phyloP scores from a whole-genome alignment of 2,797 vertebrate species.

The Tapirus indicus region DNA sequence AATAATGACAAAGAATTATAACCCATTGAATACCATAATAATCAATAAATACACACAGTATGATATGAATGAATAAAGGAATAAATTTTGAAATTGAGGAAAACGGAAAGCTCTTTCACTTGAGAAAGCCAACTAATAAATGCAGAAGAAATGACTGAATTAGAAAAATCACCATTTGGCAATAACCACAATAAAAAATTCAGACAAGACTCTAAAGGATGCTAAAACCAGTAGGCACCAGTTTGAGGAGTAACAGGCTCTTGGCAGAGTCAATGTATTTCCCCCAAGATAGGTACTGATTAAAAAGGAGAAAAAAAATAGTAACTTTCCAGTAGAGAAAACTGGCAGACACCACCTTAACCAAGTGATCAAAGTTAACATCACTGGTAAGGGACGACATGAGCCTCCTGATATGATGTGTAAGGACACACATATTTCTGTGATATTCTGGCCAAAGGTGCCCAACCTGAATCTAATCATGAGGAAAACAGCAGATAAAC shows the following conservation, averaged over 20 bases:
- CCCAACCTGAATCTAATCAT: neutral
- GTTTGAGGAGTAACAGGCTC: neutral
- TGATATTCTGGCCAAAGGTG: neutral
- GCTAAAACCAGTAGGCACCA: neutral
- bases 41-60: neutral
- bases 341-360: neutral
- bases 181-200: neutral
- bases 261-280: neutral
- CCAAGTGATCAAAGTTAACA: neutral
- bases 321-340: neutral
- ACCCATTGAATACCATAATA: neutral
- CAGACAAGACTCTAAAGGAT: neutral
- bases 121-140: neutral
- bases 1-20: neutral
- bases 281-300: neutral
- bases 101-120: neutral
- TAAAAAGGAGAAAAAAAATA: neutral
- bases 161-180: neutral
- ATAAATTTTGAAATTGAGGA: neutral
- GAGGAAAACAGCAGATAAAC: neutral
- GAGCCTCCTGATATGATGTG: rapidly evolving
- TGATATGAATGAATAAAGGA: neutral
- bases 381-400: neutral
- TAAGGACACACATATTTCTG: neutral
- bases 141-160: neutral